Conservation (phyloP, 2,797 vertebrate genomes). For the Danio albolineatus region DNA sequence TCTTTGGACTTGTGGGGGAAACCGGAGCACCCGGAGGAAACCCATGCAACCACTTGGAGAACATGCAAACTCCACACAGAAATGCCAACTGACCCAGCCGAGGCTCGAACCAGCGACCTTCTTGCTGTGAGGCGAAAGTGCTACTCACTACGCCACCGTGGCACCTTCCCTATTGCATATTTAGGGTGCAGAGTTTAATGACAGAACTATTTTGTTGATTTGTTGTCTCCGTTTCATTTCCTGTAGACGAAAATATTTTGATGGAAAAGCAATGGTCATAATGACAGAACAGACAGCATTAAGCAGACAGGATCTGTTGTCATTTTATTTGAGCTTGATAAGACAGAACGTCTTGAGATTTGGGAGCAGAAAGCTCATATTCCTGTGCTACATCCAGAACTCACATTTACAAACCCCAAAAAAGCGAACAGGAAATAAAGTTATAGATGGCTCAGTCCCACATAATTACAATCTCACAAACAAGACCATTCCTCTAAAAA, state of each 20-base stretch:
- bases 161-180: neutral
- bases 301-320: slow-evolving; percentile 76
- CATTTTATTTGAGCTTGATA: slow-evolving; percentile 82
- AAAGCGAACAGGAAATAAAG: slow-evolving; percentile 65
- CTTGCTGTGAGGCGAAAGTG: too few relatives aligned
- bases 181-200: neutral
- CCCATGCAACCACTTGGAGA: too few relatives aligned
- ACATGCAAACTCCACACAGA: too few relatives aligned
- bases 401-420: slow-evolving; percentile 51
- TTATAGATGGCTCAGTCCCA: slow-evolving; percentile 90
- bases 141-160: too few relatives aligned
- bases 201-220: neutral
- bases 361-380: slow-evolving; percentile 31
- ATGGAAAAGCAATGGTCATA: neutral
- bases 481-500: slow-evolving; percentile 97
- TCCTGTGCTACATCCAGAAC: slow-evolving; percentile 39
- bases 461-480: slow-evolving; percentile 92
- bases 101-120: too few relatives aligned
- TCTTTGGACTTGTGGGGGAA: too few relatives aligned
- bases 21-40: too few relatives aligned
- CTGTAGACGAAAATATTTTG: neutral
- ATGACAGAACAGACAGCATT: slow-evolving; percentile 60
- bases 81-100: too few relatives aligned
- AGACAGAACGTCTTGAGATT: slow-evolving; percentile 77
- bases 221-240: neutral